phyloP scores from a whole-genome alignment of 2,113 vertebrate species.

The Fulica atra region DNA sequence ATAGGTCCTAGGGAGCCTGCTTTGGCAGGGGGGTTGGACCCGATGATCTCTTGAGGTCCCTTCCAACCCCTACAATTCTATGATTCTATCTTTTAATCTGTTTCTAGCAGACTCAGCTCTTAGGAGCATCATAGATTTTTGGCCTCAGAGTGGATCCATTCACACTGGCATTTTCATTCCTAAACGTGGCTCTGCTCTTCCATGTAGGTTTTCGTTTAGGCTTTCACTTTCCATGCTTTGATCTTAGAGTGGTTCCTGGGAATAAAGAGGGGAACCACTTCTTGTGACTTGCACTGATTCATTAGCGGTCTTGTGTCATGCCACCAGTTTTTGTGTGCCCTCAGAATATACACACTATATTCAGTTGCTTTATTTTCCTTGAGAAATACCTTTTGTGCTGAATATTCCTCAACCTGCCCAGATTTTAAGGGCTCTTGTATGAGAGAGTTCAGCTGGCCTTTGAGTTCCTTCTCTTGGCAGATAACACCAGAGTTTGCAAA shows the following conservation, averaged over 20 bases:
- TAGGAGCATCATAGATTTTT: neutral
- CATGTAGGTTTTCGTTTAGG: neutral
- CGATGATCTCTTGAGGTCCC: too few relatives aligned
- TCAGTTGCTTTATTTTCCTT: neutral
- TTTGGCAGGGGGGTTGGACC: too few relatives aligned
- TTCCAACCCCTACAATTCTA: too few relatives aligned
- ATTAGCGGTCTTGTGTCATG: neutral
- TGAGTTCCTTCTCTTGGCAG: conserved; percentile 27
- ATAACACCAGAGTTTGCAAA: neutral
- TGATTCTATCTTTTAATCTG: neutral
- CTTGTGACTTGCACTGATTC: neutral
- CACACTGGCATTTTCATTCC: neutral
- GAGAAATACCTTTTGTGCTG: neutral
- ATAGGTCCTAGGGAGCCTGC: too few relatives aligned
- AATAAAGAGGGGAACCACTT: neutral
- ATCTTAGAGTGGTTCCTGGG: neutral
- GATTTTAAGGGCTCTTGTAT: neutral
- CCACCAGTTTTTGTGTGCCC: neutral
- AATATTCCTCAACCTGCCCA: neutral
- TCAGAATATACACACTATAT: neutral
- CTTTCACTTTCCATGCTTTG: neutral
- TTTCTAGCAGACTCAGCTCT: neutral
- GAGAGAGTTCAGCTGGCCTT: conserved; percentile 19
- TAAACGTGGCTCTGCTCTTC: neutral
- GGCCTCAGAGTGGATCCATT: neutral